Evolutionary conservation across 2,888 invertebrate species (phyloP), one percentile per base, ranked within the genome.

Genomic region (Shargacucullia verbasci): DNA sequence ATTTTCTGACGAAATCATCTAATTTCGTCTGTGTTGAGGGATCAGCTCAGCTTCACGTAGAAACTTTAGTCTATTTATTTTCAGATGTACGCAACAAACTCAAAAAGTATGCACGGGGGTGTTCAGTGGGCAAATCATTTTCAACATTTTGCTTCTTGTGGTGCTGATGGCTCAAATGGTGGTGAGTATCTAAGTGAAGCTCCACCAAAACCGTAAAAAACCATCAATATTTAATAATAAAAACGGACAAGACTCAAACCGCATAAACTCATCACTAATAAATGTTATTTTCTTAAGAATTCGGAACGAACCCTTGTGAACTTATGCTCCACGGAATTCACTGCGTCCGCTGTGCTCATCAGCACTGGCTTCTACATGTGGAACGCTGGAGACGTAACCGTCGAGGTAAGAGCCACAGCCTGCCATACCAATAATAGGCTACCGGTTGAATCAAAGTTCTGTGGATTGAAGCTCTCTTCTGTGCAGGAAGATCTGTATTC

Each of bases 371-470:
- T 83, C 33, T 74, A 82, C 59, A 72, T 85, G 78, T 85, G 84
- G 80, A 85, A 80, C 44, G 80, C 85, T 15, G 86, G 86, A 1
- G 84, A 87, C 44, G 73, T 86, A 20, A 84, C 86, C 2, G 71
- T 84, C 2, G 86, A 85, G 74, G 85, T 81, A 60, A 54, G 56
- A 12, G 10, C 2, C 12, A n/a, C 10, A 5, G 2, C n/a, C 12
- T n/a, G 9, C 0, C 1, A 11, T 12, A 0, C 2, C 20, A 20
- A 2, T 20, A 4, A 20, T 20, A 20, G 20, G 20, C 20, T 20
- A 3, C 2, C 2, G 2, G 20, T 20, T 20, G 20, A 20, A 20
- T 4, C n/a, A n/a, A n/a, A n/a, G n/a, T n/a, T n/a, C n/a, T n/a
- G n/a, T n/a, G n/a, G n/a, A n/a, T n/a, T n/a, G n/a, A n/a, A n/a